Evolutionary conservation across 2,797 vertebrate species (phyloP).

Genomic region (Neomorphus geoffroyi): DNA sequence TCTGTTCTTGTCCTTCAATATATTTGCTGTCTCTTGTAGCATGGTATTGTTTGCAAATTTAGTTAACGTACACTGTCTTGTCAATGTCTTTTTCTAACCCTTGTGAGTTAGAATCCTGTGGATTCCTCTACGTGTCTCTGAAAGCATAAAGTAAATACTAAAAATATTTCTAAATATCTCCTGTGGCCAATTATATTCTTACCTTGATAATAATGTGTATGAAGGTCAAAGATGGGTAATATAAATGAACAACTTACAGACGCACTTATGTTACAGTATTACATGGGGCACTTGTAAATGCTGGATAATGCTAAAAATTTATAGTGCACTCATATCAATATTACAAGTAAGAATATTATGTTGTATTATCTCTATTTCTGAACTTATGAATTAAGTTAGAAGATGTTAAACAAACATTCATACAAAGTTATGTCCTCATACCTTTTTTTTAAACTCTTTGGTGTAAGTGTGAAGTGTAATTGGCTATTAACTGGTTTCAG

Average conservation of each 20-base stretch:
- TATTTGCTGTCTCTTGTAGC: not conserved
- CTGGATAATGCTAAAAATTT: not conserved
- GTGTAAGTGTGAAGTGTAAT: not conserved
- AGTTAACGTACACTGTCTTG: not conserved
- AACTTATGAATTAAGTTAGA: not conserved
- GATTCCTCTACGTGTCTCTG: not conserved
- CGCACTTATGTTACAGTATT: not conserved
- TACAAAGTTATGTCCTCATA: not conserved
- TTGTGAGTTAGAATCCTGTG: not conserved
- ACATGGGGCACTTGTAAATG: not conserved
- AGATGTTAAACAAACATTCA: not conserved
- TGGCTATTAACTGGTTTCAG: not conserved
- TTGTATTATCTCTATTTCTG: not conserved
- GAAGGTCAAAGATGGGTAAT: not conserved
- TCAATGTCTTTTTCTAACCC: not conserved
- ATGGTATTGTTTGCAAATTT: not conserved
- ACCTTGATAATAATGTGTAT: not conserved
- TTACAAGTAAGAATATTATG: not conserved
- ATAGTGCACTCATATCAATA: not conserved
- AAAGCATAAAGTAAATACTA: not conserved
- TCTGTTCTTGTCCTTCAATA: not conserved
- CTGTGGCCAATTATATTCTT: not conserved
- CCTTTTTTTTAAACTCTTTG: not conserved
- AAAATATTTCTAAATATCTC: not conserved
- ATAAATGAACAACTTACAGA: not conserved